Conservation (phyloP, 2,113 vertebrate genomes). For the Microcebus murinus region DNA sequence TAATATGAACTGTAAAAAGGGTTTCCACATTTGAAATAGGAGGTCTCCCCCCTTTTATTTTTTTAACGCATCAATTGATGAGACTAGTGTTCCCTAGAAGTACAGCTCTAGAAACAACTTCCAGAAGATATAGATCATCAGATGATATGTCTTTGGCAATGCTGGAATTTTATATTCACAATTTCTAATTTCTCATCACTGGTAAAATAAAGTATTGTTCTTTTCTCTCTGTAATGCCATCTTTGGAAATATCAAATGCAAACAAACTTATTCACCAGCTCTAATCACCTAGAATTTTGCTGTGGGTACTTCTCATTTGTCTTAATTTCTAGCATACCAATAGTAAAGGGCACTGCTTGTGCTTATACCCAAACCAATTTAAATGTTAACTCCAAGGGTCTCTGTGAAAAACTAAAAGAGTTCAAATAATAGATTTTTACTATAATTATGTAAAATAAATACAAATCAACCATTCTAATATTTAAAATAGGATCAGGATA, state of each 20-base stretch:
- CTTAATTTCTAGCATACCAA: neutral
- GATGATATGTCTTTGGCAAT: neutral
- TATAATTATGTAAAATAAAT: conserved; percentile 16
- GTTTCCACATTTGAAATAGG: neutral
- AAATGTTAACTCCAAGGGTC: neutral
- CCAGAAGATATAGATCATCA: neutral
- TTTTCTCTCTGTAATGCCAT: neutral
- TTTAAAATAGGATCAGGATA: conserved; percentile 34
- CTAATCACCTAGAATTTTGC: conserved; percentile 2
- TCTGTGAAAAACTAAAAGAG: conserved; percentile 19
- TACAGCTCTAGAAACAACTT: neutral
- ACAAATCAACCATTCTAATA: neutral
- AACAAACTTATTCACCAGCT: neutral
- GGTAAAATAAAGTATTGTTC: neutral
- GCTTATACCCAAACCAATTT: neutral
- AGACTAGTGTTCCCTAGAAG: neutral
- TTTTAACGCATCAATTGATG: conserved; percentile 1
- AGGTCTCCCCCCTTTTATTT: neutral
- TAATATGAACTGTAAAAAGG: neutral
- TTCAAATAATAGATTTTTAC: conserved; percentile 11
- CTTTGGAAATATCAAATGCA: conserved; percentile 28
- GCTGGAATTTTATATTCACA: neutral
- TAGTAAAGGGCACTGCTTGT: neutral
- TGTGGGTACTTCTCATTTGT: neutral
- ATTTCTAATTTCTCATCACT: neutral